Conservation (phyloP, 1,140 invertebrate genomes). For the Triops cancriformis region DNA sequence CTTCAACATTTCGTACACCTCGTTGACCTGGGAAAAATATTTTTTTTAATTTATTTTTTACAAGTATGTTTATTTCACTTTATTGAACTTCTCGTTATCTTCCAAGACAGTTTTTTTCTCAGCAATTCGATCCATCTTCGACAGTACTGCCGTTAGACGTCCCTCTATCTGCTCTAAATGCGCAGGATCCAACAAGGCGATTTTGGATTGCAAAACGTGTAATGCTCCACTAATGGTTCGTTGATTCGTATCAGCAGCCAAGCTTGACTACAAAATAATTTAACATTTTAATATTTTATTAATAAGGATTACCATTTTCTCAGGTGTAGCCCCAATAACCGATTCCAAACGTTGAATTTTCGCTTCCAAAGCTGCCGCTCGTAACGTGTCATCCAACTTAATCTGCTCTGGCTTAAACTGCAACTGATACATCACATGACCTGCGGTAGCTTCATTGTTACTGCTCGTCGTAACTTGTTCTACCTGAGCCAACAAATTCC, state of each 20-base stretch:
- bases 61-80: constrained; percentile 43
- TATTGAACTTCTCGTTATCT: constrained; percentile 67
- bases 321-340: constrained; percentile 54
- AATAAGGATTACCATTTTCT: constrained; percentile 44
- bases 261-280: constrained; percentile 32
- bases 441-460: constrained; percentile 26
- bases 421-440: constrained; percentile 50
- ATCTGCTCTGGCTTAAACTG: constrained; percentile 52
- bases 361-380: constrained; percentile 60
- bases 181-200: constrained; percentile 65
- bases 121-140: constrained; percentile 64
- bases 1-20: constrained; percentile 77
- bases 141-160: constrained; percentile 57
- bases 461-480: constrained; percentile 27
- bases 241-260: constrained; percentile 38
- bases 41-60: neutral
- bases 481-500: constrained; percentile 33
- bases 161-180: constrained; percentile 75
- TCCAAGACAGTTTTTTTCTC: constrained; percentile 56
- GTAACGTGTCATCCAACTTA: constrained; percentile 59
- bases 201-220: constrained; percentile 60
- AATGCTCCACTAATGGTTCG: constrained; percentile 55
- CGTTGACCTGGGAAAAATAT: constrained; percentile 52
- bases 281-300: constrained; percentile 8
- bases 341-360: constrained; percentile 64